phyloP scores from a whole-genome alignment of 2,797 vertebrate species.

The Hydrolagus colliei region DNA sequence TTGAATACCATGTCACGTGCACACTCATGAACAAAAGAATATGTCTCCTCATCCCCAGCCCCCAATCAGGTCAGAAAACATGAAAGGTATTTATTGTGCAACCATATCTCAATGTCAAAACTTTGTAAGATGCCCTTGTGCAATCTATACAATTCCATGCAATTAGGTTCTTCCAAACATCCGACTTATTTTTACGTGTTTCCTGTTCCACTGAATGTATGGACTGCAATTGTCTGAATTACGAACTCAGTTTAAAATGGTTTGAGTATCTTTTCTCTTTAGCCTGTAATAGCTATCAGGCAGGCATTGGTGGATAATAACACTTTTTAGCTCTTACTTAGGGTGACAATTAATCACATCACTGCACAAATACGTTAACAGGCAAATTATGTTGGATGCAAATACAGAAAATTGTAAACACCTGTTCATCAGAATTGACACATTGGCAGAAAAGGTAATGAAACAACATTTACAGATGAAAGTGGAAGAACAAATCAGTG shows the following conservation, averaged over 20 bases:
- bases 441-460: constrained; percentile 1
- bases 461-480: background rate
- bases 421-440: background rate
- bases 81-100: too few species aligned
- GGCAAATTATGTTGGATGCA: background rate
- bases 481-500: background rate
- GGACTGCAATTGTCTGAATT: background rate
- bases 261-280: constrained; percentile 6
- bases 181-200: too few species aligned
- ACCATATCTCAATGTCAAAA: too few species aligned
- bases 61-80: too few species aligned
- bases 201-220: background rate
- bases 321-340: constrained; percentile 16
- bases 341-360: constrained; percentile 1
- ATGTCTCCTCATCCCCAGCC: too few species aligned
- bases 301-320: background rate
- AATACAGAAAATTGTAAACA: background rate
- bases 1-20: too few species aligned
- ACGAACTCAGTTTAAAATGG: background rate
- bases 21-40: too few species aligned
- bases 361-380: background rate
- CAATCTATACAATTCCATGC: too few species aligned
- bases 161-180: too few species aligned
- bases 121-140: too few species aligned
- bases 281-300: background rate